These are phyloP conservation scores for Schizopygopsis pylzovi DNA, from an alignment of 2,797 vertebrate species.

Conservation along the genomic window DNA sequence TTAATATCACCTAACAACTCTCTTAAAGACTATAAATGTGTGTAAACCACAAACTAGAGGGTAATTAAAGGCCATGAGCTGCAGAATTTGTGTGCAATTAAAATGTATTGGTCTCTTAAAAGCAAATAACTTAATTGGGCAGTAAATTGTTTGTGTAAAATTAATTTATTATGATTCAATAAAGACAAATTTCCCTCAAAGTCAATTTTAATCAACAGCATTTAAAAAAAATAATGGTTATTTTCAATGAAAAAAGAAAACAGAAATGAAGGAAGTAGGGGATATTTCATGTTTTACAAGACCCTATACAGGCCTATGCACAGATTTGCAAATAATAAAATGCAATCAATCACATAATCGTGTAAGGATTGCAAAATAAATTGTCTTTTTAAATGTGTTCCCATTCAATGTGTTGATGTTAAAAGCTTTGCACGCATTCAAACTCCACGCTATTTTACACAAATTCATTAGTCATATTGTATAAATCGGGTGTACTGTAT, in stretches of 20 bases:
- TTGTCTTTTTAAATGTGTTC: slow-evolving; percentile 1
- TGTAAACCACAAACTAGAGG: not conserved
- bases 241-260: not conserved
- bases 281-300: not conserved
- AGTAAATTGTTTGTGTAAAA: slow-evolving; percentile 17
- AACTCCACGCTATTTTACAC: not conserved
- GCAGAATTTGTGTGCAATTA: slow-evolving; percentile 2
- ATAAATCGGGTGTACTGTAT: not conserved
- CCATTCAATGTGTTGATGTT: not conserved
- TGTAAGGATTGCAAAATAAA: not conserved
- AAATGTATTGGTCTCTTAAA: slow-evolving; percentile 6
- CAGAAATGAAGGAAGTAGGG: not conserved
- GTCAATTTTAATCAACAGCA: not conserved
- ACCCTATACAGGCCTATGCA: too few species aligned
- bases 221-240: not conserved
- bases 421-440: not conserved
- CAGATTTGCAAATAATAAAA: not conserved
- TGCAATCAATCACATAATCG: not conserved
- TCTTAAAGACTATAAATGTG: not conserved
- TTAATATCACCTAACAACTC: not conserved
- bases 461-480: not conserved
- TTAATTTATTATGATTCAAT: slow-evolving; percentile 7
- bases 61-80: slow-evolving; percentile 15
- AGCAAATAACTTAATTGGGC: not conserved
- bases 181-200: not conserved